Conservation (phyloP, 2,113 vertebrate genomes). For the Menura novaehollandiae region DNA sequence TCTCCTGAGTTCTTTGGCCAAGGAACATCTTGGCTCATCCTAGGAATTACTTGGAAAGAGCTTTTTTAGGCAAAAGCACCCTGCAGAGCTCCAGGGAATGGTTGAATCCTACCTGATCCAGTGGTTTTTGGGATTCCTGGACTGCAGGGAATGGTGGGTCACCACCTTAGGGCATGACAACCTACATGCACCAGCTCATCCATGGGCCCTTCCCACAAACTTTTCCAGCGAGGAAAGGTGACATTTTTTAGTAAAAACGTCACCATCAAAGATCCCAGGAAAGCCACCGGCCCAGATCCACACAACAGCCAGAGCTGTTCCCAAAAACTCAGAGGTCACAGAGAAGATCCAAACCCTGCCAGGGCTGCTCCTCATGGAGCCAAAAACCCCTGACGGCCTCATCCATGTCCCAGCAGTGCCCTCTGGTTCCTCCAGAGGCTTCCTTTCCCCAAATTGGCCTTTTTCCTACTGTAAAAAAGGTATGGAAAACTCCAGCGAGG, state of each 20-base stretch:
- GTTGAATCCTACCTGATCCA: neutral
- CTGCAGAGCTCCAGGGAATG: neutral
- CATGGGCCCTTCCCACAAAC: neutral
- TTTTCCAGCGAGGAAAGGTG: neutral
- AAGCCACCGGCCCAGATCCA: neutral
- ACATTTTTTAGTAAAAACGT: neutral
- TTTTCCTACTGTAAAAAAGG: neutral
- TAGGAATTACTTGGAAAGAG: neutral
- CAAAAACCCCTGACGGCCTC: neutral
- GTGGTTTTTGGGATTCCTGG: rapidly evolving
- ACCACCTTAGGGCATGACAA: neutral
- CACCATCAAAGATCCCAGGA: neutral
- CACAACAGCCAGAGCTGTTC: no score
- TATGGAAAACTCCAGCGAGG: neutral
- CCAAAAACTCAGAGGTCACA: neutral
- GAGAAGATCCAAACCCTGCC: neutral
- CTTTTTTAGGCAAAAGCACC: neutral
- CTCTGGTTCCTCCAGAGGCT: neutral
- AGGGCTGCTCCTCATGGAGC: neutral
- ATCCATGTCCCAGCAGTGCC: neutral
- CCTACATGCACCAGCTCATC: neutral
- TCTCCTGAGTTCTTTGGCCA: neutral
- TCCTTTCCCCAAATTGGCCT: neutral
- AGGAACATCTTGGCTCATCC: neutral
- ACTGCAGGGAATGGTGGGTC: neutral